Percentiles rank a stretch among this genome's conserved stretches.
phyloP scores from a whole-genome alignment of 2,797 vertebrate genomes.

The Pelochelys cantorii region DNA sequence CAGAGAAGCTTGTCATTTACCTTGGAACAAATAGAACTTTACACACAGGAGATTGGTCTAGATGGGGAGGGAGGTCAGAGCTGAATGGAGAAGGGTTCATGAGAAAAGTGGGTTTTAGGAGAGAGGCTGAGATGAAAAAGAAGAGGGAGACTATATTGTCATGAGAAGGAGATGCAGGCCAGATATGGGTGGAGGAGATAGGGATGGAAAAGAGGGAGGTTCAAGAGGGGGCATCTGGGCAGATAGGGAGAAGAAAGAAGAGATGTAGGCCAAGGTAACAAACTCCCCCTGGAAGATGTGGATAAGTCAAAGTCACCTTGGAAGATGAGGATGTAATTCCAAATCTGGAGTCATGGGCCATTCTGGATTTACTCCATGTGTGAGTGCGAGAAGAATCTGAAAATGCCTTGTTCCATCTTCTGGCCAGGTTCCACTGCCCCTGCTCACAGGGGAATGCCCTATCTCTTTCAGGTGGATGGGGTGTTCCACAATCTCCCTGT shows the following conservation, averaged over 20 bases:
- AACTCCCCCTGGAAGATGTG: background rate
- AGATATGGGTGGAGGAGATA: background rate
- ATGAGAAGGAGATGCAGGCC: background rate
- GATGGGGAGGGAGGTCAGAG: background rate
- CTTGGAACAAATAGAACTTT: background rate
- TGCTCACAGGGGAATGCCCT: background rate
- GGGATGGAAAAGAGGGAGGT: background rate
- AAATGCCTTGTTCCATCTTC: background rate
- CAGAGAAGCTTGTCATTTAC: background rate
- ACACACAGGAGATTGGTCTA: background rate
- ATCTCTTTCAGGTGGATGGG: slow-evolving; percentile 34
- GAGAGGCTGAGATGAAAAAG: too few relatives aligned
- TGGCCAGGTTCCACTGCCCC: background rate
- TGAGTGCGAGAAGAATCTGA: background rate
- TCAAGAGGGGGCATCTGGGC: background rate
- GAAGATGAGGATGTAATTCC: background rate
- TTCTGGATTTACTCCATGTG: background rate
- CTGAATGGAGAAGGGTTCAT: background rate
- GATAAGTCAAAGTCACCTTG: background rate
- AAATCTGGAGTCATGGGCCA: background rate
- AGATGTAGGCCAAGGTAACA: background rate
- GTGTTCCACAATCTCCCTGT: slow-evolving; percentile 22
- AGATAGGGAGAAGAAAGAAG: background rate
- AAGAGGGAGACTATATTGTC: background rate
- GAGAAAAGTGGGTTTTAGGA: background rate